A percentile compares a stretch with the other conserved stretches of the same genome.
Evolutionary conservation across 2,888 invertebrate genomes (phyloP).

Genomic region (Siphonodentalium dalli): DNA sequence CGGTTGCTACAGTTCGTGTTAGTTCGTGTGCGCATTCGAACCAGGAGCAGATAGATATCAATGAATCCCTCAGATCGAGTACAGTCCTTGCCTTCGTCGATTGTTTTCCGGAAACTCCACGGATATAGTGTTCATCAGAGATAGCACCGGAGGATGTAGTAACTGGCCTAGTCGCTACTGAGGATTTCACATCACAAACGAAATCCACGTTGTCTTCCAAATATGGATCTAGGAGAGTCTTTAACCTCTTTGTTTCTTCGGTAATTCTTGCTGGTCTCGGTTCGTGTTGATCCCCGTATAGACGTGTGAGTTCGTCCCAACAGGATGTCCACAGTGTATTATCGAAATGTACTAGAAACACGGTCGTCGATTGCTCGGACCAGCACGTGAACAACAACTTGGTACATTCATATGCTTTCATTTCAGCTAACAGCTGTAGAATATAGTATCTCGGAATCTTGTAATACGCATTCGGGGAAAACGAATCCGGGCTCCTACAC

Average conservation of each 20-base stretch:
- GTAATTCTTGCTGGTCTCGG: slow-evolving; percentile 8
- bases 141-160: no score
- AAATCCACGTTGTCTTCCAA: neutral
- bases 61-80: no score
- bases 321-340: neutral
- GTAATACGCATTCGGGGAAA: neutral
- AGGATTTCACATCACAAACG: no score
- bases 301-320: slow-evolving; percentile 1
- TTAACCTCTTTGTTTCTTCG: neutral
- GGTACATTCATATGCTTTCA: neutral
- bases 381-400: slow-evolving; percentile 7
- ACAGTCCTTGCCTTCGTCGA: no score
- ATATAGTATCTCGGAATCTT: slow-evolving; percentile 5
- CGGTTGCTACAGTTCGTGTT: slow-evolving; percentile 5
- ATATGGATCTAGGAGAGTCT: neutral
- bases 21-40: neutral
- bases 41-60: no score
- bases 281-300: neutral
- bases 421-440: slow-evolving; percentile 9
- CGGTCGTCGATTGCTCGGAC: slow-evolving; percentile 9
- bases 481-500: neutral
- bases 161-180: no score
- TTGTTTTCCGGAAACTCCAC: no score
- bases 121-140: no score
- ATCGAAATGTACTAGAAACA: slow-evolving; percentile 5